Evolutionary conservation across 2,888 invertebrate genomes (phyloP), one percentile per base, ranked within the genome.

Genomic region (Ernsta delagoae): DNA sequence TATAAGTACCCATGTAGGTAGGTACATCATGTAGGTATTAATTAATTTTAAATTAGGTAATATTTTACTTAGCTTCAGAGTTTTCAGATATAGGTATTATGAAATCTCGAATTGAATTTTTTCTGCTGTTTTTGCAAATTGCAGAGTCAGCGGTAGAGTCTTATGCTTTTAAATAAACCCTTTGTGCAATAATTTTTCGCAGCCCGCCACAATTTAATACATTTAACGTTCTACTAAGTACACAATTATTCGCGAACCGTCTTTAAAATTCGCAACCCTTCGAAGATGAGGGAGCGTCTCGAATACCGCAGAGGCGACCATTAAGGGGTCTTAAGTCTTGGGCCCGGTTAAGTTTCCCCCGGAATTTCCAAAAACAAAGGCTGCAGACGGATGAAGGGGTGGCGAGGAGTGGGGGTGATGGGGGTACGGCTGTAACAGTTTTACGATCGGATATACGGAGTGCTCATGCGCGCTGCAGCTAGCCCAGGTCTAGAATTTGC

Each of bases 251-350:
- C 70, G 70, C 72, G 66, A 72, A 68, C 70, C 31, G 59, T 57
- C 65, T 64, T 72, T 70, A 77, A 78, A 75, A 72, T 71, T 70
- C 65, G 72, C 77, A 88, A 89, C 89, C 89, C 89, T 87, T 88
- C 82, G 75, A 70, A 75, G 75, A 73, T 72, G 75, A 72, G 63
- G 71, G 68, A 65, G 71, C 72, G 71, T 71, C 71, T 70, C 70
- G 59, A 71, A 64, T 80, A 84, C 87, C 87, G 80, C 87, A 87
- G 86, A 86, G 85, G 87, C 85, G 83, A 83, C 85, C 84, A 89
- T 92, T 90, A 92, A 90, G 82, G 87, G 90, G 90, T 88, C 89
- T 92, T 91, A 92, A 85, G 89, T 81, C 86, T 86, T 84, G 85
- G 83, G 83, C 85, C 79, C 81, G 81, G 82, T 83, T 85, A 86